phyloP scores from a whole-genome alignment of 1,140 invertebrate genomes.

The Goniozus legneri region DNA sequence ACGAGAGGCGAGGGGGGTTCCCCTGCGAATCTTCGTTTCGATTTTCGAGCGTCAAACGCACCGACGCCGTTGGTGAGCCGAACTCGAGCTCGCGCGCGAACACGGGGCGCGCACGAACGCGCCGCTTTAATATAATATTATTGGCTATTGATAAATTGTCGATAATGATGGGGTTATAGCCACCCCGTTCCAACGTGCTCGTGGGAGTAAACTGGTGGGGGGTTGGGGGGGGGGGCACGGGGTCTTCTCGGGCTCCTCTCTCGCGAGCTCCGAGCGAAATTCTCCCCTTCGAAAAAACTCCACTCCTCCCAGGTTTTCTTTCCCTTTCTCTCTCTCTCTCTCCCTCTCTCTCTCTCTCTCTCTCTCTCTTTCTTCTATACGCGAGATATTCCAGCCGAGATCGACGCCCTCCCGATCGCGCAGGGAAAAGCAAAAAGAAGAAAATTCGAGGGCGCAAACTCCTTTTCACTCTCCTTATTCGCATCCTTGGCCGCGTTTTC shows the following conservation, averaged over 20 bases:
- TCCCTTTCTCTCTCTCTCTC: neutral
- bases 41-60: too few relatives aligned
- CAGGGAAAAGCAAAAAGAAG: neutral
- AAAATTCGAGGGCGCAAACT: neutral
- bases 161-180: constrained; percentile 53
- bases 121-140: constrained; percentile 56
- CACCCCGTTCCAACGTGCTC: constrained; percentile 19
- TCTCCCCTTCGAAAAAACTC: constrained; percentile 21
- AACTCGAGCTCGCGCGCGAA: constrained; percentile 31
- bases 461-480: constrained; percentile 1
- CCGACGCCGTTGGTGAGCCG: constrained; percentile 21
- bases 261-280: constrained; percentile 26
- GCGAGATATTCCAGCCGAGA: neutral
- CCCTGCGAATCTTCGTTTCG: too few relatives aligned
- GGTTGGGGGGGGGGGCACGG: constrained; percentile 9
- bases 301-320: constrained; percentile 2
- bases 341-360: constrained; percentile 3
- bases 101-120: constrained; percentile 28
- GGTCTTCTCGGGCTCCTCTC: neutral
- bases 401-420: neutral
- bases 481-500: neutral
- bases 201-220: constrained; percentile 20
- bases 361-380: too few relatives aligned
- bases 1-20: constrained; percentile 1
- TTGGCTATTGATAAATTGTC: constrained; percentile 58